Base-by-base conservation (phyloP, 2,113 vertebrate genomes). In the Haplochromis burtoni region DNA sequence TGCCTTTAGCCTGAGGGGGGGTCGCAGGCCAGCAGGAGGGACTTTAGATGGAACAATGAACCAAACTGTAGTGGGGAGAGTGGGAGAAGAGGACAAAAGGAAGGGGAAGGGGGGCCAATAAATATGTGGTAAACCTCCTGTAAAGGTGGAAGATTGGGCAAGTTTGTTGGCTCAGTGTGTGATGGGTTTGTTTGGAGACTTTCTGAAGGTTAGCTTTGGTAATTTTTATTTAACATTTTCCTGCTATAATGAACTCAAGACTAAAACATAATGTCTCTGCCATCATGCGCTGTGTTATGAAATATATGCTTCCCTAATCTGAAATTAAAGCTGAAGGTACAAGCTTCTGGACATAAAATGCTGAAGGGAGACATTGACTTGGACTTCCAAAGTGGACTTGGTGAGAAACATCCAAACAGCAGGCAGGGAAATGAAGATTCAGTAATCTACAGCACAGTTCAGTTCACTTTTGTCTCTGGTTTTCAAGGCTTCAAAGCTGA, bases 21-120 rank as follows among this genome's bases (percentile, higher is more conserved):
- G 87, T 92, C 84, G 66, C 14, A 21, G 53, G 80, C 38, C 91
- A 82, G 84, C 87, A 88, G 93, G 93, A 84, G 86, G 81, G 88
- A 84, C 29, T 80, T 81, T 61, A 79, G 45, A 12, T 76, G 78
- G 87, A 91, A 95, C 93, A 94, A 95, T 87, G 83, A 51, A 6
- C 16, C 40, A 17, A 89, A 90, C 85, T 90, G 87, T 91, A 86
- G 57, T 63, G 6, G 63, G 84, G 6, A 38, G 68, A 71, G 87
- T 42, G 85, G 80, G 31, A 81, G 21, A 81, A 47, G 84, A 80
- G 26, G 68, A 89, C 19, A 53, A 54, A 35, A 31, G 82, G 31
- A 54, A 49, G 14, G 81, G 33, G 29, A 19, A 90, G 4, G 93
- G 87, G 9, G 66, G 95, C 63, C 86, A 95, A 95, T 97, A 97